These are phyloP conservation scores for Cynopterus brachyotis DNA, from an alignment of 2,113 vertebrate genomes.

Conservation along the genomic window DNA sequence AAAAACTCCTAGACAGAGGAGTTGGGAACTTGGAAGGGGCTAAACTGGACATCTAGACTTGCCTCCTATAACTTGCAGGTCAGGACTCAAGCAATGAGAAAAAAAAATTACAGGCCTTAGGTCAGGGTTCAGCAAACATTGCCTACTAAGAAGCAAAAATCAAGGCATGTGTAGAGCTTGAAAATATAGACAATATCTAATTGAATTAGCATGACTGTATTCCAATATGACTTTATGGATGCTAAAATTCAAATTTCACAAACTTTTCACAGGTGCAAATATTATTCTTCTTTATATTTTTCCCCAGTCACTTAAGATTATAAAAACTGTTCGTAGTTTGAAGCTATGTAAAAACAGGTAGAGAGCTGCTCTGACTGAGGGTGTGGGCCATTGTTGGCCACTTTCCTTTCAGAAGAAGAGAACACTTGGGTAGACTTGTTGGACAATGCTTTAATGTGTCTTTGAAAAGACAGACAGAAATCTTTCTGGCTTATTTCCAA, in stretches of 20 bases:
- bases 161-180: not conserved
- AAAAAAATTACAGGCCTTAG: not conserved
- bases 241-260: not conserved
- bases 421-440: not conserved
- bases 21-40: not conserved
- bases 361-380: not conserved
- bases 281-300: not conserved
- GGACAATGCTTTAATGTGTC: not conserved
- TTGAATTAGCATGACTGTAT: not conserved
- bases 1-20: not conserved
- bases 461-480: not conserved
- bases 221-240: not conserved
- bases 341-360: not conserved
- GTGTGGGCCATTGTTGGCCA: not conserved
- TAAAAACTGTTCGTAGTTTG: not conserved
- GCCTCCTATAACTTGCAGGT: not conserved
- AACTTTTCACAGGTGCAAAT: not conserved
- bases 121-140: not conserved
- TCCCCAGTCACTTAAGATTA: not conserved
- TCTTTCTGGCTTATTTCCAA: slow-evolving; percentile 10
- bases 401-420: not conserved
- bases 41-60: not conserved
- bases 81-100: not conserved
- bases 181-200: not conserved
- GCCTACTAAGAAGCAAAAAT: not conserved